phyloP scores from a whole-genome alignment of 2,113 vertebrate genomes.

The Uria aalge region DNA sequence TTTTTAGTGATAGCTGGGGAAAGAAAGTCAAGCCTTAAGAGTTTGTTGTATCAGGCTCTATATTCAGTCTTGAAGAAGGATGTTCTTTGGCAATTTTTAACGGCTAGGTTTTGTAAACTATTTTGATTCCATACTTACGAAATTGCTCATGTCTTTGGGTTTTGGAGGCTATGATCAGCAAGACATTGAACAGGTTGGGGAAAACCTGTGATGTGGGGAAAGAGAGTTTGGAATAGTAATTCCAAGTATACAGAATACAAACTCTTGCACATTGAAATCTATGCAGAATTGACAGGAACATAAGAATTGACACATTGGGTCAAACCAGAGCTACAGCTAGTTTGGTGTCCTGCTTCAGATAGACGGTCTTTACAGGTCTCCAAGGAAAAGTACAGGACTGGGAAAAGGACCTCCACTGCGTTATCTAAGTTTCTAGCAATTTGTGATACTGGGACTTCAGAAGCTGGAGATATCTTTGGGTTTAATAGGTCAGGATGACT shows the following conservation, averaged over 20 bases:
- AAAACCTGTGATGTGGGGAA: not conserved
- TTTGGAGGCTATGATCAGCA: not conserved
- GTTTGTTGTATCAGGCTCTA: not conserved
- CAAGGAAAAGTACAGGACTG: not conserved
- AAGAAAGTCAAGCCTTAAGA: not conserved
- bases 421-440: not conserved
- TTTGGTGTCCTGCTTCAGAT: not conserved
- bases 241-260: not conserved
- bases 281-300: accelerated
- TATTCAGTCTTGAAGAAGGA: not conserved
- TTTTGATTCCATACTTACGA: not conserved
- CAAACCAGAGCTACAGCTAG: not conserved
- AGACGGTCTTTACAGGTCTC: not conserved
- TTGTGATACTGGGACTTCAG: not conserved
- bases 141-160: not conserved
- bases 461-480: not conserved
- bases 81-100: not conserved
- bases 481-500: not conserved
- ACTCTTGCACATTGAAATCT: not conserved
- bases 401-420: not conserved
- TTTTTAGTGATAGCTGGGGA: not conserved
- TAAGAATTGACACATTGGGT: not conserved
- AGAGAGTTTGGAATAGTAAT: not conserved
- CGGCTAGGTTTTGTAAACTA: not conserved
- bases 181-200: not conserved